These are phyloP conservation scores for Macroglossus sobrinus DNA, from an alignment of 2,113 vertebrate species.

Conservation along the genomic window DNA sequence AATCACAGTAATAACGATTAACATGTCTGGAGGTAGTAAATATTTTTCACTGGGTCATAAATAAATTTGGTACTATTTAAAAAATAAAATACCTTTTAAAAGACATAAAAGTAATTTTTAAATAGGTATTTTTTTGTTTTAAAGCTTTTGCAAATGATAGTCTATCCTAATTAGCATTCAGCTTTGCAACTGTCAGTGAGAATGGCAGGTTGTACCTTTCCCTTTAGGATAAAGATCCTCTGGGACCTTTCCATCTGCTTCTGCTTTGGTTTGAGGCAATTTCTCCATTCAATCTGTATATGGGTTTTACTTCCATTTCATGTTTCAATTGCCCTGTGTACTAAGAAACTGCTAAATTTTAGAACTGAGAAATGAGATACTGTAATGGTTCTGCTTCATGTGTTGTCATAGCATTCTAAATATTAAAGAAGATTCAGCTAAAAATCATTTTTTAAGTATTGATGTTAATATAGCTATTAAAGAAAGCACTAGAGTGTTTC, in stretches of 20 bases:
- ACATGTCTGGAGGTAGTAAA: neutral
- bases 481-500: neutral
- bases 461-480: neutral
- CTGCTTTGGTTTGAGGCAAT: neutral
- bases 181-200: slow-evolving; percentile 15
- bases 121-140: neutral
- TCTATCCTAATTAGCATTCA: neutral
- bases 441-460: neutral
- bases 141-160: slow-evolving; percentile 14
- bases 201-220: neutral
- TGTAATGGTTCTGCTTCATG: neutral
- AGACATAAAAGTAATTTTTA: neutral
- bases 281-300: neutral
- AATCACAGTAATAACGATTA: neutral
- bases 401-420: neutral
- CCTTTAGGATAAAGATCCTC: slow-evolving; percentile 14
- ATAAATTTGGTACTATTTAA: neutral
- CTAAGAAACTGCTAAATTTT: neutral
- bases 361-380: neutral
- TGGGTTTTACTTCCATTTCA: neutral
- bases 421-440: neutral
- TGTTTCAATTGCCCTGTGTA: neutral
- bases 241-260: slow-evolving; percentile 29
- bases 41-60: neutral
- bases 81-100: neutral